A percentile compares a stretch with the other conserved stretches of the same genome.
These are phyloP conservation scores for Drosophila ambigua DNA, from an alignment of 1,140 invertebrate genomes.

Conservation along the genomic window DNA sequence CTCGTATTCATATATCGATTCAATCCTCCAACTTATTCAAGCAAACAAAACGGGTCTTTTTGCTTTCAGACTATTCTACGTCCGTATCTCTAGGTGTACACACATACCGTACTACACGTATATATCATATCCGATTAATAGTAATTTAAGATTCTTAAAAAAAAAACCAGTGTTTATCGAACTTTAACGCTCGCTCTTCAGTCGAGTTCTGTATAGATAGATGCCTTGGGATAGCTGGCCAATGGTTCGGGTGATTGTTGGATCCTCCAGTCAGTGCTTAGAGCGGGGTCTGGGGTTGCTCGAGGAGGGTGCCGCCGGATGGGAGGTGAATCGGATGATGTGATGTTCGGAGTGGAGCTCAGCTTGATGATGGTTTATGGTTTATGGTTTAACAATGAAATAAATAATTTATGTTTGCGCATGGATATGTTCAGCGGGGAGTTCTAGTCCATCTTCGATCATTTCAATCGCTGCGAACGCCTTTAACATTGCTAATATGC, in stretches of 20 bases:
- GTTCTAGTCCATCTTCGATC: slow-evolving; percentile 13
- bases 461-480: slow-evolving; percentile 28
- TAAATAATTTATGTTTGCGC: slow-evolving; percentile 79
- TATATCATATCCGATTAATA: slow-evolving; percentile 64
- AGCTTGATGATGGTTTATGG: slow-evolving; percentile 57
- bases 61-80: slow-evolving; percentile 68
- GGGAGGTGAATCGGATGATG: slow-evolving; percentile 13
- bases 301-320: background rate
- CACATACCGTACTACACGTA: slow-evolving; percentile 34
- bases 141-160: slow-evolving; percentile 60
- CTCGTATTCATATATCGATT: slow-evolving; percentile 22
- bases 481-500: slow-evolving; percentile 58
- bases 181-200: slow-evolving; percentile 79
- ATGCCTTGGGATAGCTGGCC: slow-evolving; percentile 56
- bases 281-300: background rate
- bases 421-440: slow-evolving; percentile 74
- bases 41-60: slow-evolving; percentile 77
- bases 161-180: slow-evolving; percentile 76
- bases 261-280: no score
- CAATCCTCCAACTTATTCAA: slow-evolving; percentile 50
- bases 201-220: slow-evolving; percentile 68
- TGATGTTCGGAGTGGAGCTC: slow-evolving; percentile 13
- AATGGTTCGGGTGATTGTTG: slow-evolving; percentile 19
- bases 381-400: slow-evolving; percentile 77
- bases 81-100: slow-evolving; percentile 62